These are phyloP conservation scores for Thalpophila matura DNA, from an alignment of 2,888 invertebrate genomes.

Conservation along the genomic window DNA sequence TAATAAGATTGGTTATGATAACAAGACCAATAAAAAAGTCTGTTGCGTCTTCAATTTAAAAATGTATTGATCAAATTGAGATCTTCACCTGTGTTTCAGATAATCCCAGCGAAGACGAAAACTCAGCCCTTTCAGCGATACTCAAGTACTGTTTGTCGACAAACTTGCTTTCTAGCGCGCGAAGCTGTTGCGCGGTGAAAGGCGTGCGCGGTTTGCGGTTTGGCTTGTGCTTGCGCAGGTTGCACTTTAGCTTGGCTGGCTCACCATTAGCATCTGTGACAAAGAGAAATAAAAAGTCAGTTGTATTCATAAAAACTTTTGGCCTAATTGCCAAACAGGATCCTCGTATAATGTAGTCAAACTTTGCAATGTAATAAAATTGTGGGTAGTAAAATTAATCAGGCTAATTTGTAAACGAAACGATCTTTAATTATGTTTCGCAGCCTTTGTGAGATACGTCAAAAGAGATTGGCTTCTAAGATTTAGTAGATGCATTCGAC, in stretches of 20 bases:
- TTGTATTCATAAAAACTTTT: slow-evolving; percentile 15
- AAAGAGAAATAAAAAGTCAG: slow-evolving; percentile 38
- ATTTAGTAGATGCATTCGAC: slow-evolving; percentile 50
- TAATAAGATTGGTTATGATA: too few species aligned
- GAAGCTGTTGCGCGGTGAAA: slow-evolving; percentile 99
- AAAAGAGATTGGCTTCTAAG: slow-evolving; percentile 35
- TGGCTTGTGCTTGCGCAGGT: slow-evolving; percentile 98
- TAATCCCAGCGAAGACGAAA: slow-evolving; percentile 97
- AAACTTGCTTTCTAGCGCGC: slow-evolving; percentile 99
- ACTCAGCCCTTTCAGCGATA: slow-evolving; percentile 99
- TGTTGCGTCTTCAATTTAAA: neutral
- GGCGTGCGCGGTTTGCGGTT: slow-evolving; percentile 99
- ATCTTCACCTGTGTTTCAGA: slow-evolving; percentile 85
- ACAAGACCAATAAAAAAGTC: too few species aligned
- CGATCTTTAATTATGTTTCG: slow-evolving; percentile 48
- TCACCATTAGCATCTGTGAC: slow-evolving; percentile 93
- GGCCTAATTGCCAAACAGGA: slow-evolving; percentile 50
- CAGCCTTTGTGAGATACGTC: slow-evolving; percentile 51
- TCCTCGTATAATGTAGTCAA: slow-evolving; percentile 14
- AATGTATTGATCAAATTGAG: neutral
- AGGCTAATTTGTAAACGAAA: slow-evolving; percentile 60
- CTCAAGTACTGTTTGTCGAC: slow-evolving; percentile 99
- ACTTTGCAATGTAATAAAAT: slow-evolving; percentile 30
- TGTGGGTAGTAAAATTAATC: slow-evolving; percentile 51
- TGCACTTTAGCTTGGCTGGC: slow-evolving; percentile 96